phyloP scores from a whole-genome alignment of 2,888 invertebrate genomes.

The Netelia melanura region DNA sequence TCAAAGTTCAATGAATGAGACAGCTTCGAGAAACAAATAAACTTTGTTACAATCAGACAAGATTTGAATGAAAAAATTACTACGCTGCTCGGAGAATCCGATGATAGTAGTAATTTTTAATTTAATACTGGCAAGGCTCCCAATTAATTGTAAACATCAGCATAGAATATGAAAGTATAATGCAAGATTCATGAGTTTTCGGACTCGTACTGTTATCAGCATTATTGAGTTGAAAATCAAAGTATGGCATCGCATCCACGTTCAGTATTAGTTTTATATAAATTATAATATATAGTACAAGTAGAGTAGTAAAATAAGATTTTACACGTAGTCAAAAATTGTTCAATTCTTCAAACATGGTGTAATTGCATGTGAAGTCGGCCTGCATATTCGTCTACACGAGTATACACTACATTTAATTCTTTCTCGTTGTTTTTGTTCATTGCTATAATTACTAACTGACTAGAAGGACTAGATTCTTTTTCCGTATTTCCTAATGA shows the following conservation, averaged over 20 bases:
- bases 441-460: slow-evolving; percentile 26
- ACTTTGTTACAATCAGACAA: too few species aligned
- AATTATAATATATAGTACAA: slow-evolving; percentile 39
- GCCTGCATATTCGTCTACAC: slow-evolving; percentile 79
- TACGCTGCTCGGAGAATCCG: not conserved
- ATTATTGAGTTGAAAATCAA: slow-evolving; percentile 11
- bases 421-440: slow-evolving; percentile 31
- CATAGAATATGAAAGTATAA: slow-evolving; percentile 12
- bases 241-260: slow-evolving; percentile 73
- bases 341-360: slow-evolving; percentile 50
- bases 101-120: slow-evolving; percentile 13
- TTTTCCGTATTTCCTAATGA: slow-evolving; percentile 8
- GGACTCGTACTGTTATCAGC: slow-evolving; percentile 16
- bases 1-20: too few species aligned
- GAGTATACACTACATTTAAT: slow-evolving; percentile 58
- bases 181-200: slow-evolving; percentile 10
- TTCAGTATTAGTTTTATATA: slow-evolving; percentile 55
- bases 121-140: slow-evolving; percentile 71
- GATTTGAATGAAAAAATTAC: not conserved
- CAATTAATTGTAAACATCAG: slow-evolving; percentile 11
- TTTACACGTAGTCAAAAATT: slow-evolving; percentile 26
- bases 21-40: too few species aligned
- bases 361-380: slow-evolving; percentile 81
- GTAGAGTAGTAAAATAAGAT: slow-evolving; percentile 21
- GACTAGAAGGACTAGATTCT: slow-evolving; percentile 46